Evolutionary conservation across 2,113 vertebrate genomes (phyloP), one percentile per base, ranked within the genome.

Genomic region (Ploceus nigricollis): DNA sequence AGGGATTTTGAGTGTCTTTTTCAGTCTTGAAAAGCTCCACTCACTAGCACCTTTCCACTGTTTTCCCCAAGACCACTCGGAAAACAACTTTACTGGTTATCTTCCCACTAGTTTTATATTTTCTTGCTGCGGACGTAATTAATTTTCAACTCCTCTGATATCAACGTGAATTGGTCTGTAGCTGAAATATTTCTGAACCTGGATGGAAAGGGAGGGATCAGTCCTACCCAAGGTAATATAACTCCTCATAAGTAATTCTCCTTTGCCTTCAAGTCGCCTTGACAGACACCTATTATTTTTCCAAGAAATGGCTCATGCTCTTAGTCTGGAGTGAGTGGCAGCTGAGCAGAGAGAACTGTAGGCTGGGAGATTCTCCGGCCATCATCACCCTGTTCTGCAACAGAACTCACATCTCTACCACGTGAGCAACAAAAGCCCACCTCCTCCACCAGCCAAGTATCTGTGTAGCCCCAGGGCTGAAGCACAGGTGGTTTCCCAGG

Each of bases 1-100:
- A 63, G 68, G 39, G 54, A 77, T 70, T 91, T 90, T 72, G 42
- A 82, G 71, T 47, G 70, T 96, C 87, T 63, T 82, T 87, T 90
- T 82, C 42, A 91, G 91, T 93, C 63, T 80, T 88, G 66, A 83
- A 96, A 76, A 95, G 20, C 20, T 80, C 73, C 25, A 47, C 50
- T 94, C 56, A 83, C 60, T 35, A 78, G 27, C 47, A 80, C 56
- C 63, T 93, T 89, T 63, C 37, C 22, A 40, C 42, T 82, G 25
- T 90, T 91, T 85, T 82, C 82, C 84, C 66, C 51, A 87, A 94
- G 75, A 60, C 75, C 42, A 28, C 54, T 91, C 8, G 3, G 63
- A 93, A 96, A 93, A 87, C 51, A 81, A 72, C 35, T 70, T 90
- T 44, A 63, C 54, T 91, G 27, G 23, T 80, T 91, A 72, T 85